Evolutionary conservation across 2,797 vertebrate species (phyloP).

Genomic region (Pempheris klunzingeri): DNA sequence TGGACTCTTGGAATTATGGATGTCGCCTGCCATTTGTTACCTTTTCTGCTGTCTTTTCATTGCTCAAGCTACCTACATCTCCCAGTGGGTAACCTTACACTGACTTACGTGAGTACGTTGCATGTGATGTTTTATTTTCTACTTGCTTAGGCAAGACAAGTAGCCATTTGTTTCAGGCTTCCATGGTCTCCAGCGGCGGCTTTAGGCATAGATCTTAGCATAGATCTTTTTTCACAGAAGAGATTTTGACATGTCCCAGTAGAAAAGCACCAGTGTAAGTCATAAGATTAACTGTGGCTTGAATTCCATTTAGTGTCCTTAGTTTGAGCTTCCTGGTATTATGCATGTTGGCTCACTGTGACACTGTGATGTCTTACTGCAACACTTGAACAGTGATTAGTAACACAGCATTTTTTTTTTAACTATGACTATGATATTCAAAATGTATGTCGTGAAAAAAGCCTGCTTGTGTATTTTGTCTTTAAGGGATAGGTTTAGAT

Average conservation of each 20-base stretch:
- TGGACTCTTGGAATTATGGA: background rate
- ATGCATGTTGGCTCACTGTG: background rate
- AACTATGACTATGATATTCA: too few species aligned
- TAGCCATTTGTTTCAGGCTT: background rate
- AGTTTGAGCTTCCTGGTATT: background rate
- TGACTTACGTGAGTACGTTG: slow-evolving; percentile 30
- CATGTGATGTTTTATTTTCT: slow-evolving; percentile 1
- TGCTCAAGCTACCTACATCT: background rate
- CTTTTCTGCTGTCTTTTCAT: background rate
- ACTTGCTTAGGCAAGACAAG: background rate
- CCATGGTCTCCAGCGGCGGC: too few species aligned
- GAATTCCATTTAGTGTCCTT: background rate
- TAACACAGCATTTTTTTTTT: too few species aligned
- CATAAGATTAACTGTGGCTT: background rate
- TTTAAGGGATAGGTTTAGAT: background rate
- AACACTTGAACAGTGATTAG: background rate
- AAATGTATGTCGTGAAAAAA: background rate
- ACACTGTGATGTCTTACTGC: background rate
- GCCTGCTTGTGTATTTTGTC: background rate
- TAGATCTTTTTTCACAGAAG: background rate
- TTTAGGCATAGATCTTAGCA: too few species aligned
- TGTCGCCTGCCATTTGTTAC: background rate
- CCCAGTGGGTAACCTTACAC: background rate
- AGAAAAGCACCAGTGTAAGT: background rate
- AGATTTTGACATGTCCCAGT: background rate